Conservation (phyloP, 2,113 vertebrate species). For the Oriolus oriolus region DNA sequence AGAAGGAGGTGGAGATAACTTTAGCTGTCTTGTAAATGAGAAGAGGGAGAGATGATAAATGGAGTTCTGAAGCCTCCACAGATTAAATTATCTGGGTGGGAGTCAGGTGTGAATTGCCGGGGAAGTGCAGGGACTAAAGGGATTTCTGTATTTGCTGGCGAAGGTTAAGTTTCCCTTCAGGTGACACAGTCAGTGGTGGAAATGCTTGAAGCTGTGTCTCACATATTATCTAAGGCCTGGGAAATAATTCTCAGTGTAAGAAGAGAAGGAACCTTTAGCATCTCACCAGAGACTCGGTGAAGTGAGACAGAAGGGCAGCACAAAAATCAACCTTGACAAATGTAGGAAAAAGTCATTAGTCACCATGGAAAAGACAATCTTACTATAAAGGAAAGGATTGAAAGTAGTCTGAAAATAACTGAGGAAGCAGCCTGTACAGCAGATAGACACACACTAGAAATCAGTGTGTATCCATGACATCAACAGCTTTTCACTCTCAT, state of each 20-base stretch:
- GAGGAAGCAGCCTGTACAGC: not conserved
- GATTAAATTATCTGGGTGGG: constrained; percentile 14
- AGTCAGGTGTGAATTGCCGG: constrained; percentile 36
- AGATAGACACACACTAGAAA: not conserved
- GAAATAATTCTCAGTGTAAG: not conserved
- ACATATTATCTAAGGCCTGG: not conserved
- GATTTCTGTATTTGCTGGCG: not conserved
- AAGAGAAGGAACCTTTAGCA: not conserved
- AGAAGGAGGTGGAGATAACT: constrained; percentile 34
- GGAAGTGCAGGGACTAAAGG: not conserved
- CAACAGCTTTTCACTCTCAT: not conserved
- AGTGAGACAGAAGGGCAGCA: not conserved
- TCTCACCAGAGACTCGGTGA: not conserved
- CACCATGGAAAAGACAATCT: not conserved
- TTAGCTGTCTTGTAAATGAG: not conserved
- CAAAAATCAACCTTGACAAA: not conserved
- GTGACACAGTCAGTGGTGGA: not conserved
- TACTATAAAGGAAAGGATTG: not conserved
- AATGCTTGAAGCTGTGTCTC: not conserved
- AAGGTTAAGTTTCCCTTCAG: not conserved
- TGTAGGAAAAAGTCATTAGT: not conserved
- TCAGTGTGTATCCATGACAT: not conserved
- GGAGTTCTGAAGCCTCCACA: not conserved
- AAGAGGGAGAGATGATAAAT: not conserved
- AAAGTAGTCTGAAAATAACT: not conserved